Conservation (phyloP, 2,888 invertebrate genomes). For the Coecobrya sp. region DNA sequence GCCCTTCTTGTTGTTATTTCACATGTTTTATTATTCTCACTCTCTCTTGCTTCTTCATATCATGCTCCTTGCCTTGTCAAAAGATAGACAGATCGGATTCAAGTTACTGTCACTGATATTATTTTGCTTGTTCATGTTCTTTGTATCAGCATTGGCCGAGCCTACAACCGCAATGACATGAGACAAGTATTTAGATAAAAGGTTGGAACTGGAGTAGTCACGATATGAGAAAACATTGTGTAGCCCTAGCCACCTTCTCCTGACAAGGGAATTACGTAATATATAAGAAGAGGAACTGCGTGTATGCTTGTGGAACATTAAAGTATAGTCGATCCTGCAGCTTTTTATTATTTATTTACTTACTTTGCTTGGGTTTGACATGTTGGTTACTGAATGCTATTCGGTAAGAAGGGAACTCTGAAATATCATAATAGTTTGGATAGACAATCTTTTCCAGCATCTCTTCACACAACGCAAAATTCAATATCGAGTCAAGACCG, state of each 20-base stretch:
- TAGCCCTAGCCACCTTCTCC: neutral
- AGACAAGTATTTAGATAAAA: slow-evolving; percentile 40
- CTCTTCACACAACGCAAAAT: neutral
- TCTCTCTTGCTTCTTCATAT: neutral
- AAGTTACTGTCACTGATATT: slow-evolving; percentile 75
- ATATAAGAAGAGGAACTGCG: neutral
- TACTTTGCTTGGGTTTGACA: slow-evolving; percentile 18
- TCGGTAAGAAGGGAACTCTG: neutral
- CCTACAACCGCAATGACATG: neutral
- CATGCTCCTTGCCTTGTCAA: slow-evolving; percentile 59
- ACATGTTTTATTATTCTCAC: neutral
- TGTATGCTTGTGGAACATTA: neutral
- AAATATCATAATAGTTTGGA: neutral
- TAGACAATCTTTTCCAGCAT: slow-evolving; percentile 35
- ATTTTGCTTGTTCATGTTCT: neutral
- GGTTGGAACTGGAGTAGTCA: neutral
- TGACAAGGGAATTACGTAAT: slow-evolving; percentile 12
- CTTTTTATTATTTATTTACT: slow-evolving; percentile 41
- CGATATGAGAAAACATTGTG: neutral
- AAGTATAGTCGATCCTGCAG: neutral
- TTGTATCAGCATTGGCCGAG: neutral
- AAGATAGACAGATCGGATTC: slow-evolving; percentile 70
- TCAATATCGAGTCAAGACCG: slow-evolving; percentile 25
- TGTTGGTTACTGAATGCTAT: neutral
- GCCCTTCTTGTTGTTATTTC: slow-evolving; percentile 16